A percentile compares a stretch with the other conserved stretches of the same genome.
phyloP scores from a whole-genome alignment of 2,113 vertebrate species.

The Potamarius usumacintae region DNA sequence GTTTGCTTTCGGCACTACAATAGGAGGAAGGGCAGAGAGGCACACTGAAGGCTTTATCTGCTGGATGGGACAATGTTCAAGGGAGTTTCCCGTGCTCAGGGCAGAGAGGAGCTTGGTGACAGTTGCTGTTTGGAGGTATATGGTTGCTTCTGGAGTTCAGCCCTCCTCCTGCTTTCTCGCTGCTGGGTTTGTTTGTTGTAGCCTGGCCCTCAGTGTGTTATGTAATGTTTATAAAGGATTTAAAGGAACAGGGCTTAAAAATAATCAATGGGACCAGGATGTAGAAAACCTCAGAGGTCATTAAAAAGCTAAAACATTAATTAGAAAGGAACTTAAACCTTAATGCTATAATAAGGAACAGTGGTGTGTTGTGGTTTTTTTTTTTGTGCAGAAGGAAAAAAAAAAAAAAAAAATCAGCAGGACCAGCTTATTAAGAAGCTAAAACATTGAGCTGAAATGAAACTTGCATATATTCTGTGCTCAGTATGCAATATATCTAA shows the following conservation, averaged over 20 bases:
- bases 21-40: slow-evolving; percentile 51
- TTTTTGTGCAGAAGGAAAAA: neutral
- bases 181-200: slow-evolving; percentile 67
- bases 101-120: slow-evolving; percentile 47
- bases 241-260: slow-evolving; percentile 66
- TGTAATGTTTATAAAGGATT: slow-evolving; percentile 75
- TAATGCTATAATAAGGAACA: neutral
- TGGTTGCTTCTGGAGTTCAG: slow-evolving; percentile 63
- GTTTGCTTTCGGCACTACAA: slow-evolving; percentile 57
- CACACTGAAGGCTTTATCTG: slow-evolving; percentile 57
- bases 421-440: neutral
- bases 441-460: neutral
- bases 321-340: neutral
- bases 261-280: slow-evolving; percentile 4
- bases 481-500: neutral
- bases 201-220: slow-evolving; percentile 68
- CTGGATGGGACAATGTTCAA: slow-evolving; percentile 38
- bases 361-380: neutral
- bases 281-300: slow-evolving; percentile 23
- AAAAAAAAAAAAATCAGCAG: neutral
- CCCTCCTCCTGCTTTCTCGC: slow-evolving; percentile 58
- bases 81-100: slow-evolving; percentile 38
- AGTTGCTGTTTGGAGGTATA: slow-evolving; percentile 65
- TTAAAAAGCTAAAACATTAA: slow-evolving; percentile 13
- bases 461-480: neutral